These are phyloP conservation scores for Pelobates cultripes DNA, from an alignment of 2,797 vertebrate species.

Conservation along the genomic window DNA sequence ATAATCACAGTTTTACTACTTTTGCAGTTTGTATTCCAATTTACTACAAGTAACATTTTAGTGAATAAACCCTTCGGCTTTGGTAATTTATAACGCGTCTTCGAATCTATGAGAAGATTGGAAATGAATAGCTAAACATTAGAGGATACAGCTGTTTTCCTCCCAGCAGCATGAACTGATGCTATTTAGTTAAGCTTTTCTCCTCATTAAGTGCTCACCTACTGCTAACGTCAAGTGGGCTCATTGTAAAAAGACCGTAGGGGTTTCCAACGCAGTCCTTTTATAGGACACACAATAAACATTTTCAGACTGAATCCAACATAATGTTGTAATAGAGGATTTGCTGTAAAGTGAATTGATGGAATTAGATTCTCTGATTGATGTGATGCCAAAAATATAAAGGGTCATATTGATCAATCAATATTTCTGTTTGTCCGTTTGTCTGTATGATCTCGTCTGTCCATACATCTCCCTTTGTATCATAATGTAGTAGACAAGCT, in stretches of 20 bases:
- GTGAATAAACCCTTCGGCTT: too few relatives aligned
- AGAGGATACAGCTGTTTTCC: not conserved
- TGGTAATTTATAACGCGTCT: slow-evolving; percentile 4
- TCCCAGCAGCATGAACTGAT: not conserved
- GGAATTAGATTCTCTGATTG: too few relatives aligned
- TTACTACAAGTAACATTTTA: not conserved
- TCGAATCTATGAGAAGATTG: not conserved
- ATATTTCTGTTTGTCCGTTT: too few relatives aligned
- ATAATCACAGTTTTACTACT: not conserved
- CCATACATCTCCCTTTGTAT: too few relatives aligned
- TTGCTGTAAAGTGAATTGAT: too few relatives aligned
- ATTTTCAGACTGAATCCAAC: not conserved
- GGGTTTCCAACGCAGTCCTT: not conserved
- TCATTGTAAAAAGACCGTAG: slow-evolving; percentile 1
- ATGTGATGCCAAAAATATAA: too few relatives aligned
- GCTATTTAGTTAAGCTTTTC: not conserved
- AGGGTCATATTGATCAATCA: too few relatives aligned
- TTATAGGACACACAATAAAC: slow-evolving; percentile 15
- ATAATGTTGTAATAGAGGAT: too few relatives aligned
- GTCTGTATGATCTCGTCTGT: too few relatives aligned
- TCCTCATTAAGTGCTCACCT: slow-evolving; percentile 18
- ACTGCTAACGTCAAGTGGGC: slow-evolving; percentile 3
- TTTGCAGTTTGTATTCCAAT: slow-evolving; percentile 9
- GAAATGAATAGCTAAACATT: not conserved
- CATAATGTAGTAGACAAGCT: too few relatives aligned